Evolutionary conservation across 2,888 invertebrate species (phyloP).

Genomic region (Thereva unica): DNA sequence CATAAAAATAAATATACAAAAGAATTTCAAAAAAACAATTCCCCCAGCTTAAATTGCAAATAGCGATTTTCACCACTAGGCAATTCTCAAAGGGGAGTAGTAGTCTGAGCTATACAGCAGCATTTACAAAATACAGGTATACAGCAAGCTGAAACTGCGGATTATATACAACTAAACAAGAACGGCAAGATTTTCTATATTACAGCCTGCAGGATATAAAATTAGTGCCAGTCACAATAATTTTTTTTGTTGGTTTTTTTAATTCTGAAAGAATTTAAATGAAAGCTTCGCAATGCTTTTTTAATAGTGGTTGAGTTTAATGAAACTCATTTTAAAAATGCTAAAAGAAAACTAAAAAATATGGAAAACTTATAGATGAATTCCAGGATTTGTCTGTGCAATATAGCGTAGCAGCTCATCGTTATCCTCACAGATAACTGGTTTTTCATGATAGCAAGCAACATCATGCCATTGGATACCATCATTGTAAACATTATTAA

Average conservation of each 20-base stretch:
- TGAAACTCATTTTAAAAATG: conserved; percentile 22
- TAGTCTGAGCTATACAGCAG: no score
- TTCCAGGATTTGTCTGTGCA: conserved; percentile 79
- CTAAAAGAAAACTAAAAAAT: conserved; percentile 34
- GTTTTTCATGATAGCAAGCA: conserved; percentile 91
- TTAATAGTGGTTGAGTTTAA: conserved; percentile 21
- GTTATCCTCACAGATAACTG: conserved; percentile 87
- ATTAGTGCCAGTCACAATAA: conserved; percentile 13
- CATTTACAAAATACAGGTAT: no score
- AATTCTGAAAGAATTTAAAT: background rate
- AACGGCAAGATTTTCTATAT: no score
- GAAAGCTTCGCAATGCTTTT: background rate
- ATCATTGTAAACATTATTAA: conserved; percentile 92
- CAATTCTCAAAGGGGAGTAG: no score
- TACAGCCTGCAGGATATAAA: background rate
- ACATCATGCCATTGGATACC: conserved; percentile 94
- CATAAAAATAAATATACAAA: no score
- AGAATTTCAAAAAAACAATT: no score
- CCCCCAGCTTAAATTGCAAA: no score
- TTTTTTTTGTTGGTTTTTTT: background rate
- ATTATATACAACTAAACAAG: no score
- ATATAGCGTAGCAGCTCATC: conserved; percentile 86
- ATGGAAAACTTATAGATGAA: conserved; percentile 69
- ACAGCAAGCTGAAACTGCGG: no score
- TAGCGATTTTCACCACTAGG: no score